phyloP scores from a whole-genome alignment of 2,888 invertebrate genomes.

The Anarsia innoxiella region DNA sequence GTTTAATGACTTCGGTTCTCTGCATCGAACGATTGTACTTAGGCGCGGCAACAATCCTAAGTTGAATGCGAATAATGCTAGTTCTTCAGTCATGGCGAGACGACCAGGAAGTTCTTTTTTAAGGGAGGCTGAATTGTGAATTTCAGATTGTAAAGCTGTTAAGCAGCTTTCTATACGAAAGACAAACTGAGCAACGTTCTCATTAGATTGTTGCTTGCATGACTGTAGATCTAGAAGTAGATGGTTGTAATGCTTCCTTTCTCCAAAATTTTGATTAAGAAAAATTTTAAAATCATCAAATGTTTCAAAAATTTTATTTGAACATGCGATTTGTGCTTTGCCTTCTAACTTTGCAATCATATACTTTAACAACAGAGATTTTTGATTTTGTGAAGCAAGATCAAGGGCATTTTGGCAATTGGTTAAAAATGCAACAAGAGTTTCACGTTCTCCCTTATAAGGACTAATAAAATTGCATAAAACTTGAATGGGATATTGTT shows the following conservation, averaged over 20 bases:
- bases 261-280: conserved; percentile 12
- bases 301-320: conserved; percentile 8
- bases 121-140: conserved; percentile 13
- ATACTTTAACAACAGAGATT: conserved; percentile 11
- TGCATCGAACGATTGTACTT: conserved; percentile 3
- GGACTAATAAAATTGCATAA: too few relatives aligned
- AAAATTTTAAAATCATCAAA: conserved; percentile 7
- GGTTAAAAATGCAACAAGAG: too few relatives aligned
- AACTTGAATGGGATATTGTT: too few relatives aligned
- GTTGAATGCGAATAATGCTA: conserved; percentile 2
- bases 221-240: conserved; percentile 11
- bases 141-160: conserved; percentile 12
- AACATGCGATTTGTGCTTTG: conserved; percentile 14
- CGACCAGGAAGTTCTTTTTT: conserved; percentile 9
- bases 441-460: too few relatives aligned
- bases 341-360: conserved; percentile 8
- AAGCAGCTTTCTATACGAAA: conserved; percentile 11
- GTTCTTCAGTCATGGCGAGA: conserved; percentile 7
- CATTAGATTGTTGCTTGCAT: conserved; percentile 8
- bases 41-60: neutral
- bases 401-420: conserved; percentile 11
- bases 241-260: conserved; percentile 13
- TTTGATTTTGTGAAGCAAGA: conserved; percentile 6
- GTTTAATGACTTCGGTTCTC: neutral
- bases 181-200: conserved; percentile 6